These are phyloP conservation scores for Ceratotherium simum DNA, from an alignment of 2,113 vertebrate genomes.

Conservation along the genomic window DNA sequence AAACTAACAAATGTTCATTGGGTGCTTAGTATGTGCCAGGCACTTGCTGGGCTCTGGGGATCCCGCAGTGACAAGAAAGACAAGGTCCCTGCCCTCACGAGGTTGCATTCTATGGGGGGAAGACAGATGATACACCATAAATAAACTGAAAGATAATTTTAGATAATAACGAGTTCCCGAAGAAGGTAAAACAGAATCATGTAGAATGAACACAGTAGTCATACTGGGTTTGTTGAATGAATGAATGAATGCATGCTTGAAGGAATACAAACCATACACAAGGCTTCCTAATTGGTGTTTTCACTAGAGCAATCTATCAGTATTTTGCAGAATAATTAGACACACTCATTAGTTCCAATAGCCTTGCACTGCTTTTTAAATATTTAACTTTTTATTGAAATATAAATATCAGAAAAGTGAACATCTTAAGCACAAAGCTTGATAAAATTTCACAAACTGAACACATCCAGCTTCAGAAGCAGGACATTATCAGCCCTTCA, in stretches of 20 bases:
- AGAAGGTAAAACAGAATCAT: neutral
- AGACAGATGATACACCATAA: neutral
- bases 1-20: neutral
- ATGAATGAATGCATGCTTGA: neutral
- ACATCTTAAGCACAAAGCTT: neutral
- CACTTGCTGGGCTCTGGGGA: neutral
- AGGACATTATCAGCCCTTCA: neutral
- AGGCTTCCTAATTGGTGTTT: neutral
- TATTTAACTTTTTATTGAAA: neutral
- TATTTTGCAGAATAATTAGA: no score
- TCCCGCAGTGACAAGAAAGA: neutral
- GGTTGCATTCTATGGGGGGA: neutral
- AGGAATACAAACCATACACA: rapidly evolving
- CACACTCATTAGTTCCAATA: neutral
- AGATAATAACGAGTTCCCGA: neutral
- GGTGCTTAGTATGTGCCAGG: neutral
- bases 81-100: neutral
- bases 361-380: neutral
- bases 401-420: neutral
- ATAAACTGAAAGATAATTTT: neutral
- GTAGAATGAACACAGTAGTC: neutral
- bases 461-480: neutral
- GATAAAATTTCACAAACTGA: neutral
- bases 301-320: neutral
- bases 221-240: neutral